Conservation (phyloP, 2,888 invertebrate species). For the Andrena flavipes region DNA sequence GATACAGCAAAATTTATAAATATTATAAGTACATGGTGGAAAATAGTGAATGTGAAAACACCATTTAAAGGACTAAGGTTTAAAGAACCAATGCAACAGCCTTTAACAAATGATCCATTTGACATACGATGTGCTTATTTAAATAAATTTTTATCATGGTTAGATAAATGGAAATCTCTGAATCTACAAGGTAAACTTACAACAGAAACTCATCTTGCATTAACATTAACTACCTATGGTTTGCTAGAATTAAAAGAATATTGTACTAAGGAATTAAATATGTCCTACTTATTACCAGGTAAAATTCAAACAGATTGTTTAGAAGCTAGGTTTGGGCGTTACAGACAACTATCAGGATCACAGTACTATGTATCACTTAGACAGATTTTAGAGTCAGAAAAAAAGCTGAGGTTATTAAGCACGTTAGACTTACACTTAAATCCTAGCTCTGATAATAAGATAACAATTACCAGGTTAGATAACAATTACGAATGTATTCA, state of each 20-base stretch:
- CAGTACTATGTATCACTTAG: conserved; percentile 7
- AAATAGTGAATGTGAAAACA: conserved; percentile 11
- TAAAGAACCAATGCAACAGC: not conserved
- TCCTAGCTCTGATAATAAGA: not conserved
- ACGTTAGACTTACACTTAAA: conserved; percentile 1
- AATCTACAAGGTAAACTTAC: not conserved
- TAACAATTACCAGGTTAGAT: not conserved
- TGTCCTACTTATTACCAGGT: not conserved
- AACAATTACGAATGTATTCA: not conserved
- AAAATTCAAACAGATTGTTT: conserved; percentile 6
- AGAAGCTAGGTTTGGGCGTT: conserved; percentile 5
- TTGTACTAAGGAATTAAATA: conserved; percentile 6
- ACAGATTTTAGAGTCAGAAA: conserved; percentile 6
- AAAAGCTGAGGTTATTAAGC: conserved; percentile 10
- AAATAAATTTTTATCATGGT: not conserved
- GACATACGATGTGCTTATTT: not conserved
- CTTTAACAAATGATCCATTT: conserved; percentile 6
- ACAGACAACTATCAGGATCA: not conserved
- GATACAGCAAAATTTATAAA: not conserved
- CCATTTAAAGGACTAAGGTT: not conserved
- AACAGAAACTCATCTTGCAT: conserved; percentile 5
- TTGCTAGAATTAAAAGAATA: conserved; percentile 2
- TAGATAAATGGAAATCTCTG: conserved; percentile 7
- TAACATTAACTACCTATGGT: conserved; percentile 8
- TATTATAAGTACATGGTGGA: conserved; percentile 4